Conservation (phyloP, 2,797 vertebrate species). For the Petrocephalus sullivani region DNA sequence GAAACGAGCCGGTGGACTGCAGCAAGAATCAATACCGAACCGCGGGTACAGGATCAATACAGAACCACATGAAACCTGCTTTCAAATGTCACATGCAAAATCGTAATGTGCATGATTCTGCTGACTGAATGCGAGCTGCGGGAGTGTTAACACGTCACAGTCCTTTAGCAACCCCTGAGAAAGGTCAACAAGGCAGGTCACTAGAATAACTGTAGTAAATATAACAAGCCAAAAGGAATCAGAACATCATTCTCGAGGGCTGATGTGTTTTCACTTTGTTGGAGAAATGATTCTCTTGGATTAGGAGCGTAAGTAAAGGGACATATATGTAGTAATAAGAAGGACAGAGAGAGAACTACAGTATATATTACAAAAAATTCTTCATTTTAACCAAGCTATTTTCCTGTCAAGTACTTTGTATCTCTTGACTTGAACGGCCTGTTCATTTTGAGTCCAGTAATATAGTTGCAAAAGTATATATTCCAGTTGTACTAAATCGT, state of each 20-base stretch:
- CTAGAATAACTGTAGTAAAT: background rate
- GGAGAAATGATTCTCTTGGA: background rate
- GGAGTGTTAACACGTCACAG: background rate
- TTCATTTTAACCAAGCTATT: background rate
- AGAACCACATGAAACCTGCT: background rate
- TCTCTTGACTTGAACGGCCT: background rate
- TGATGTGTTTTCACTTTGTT: background rate
- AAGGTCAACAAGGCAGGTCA: background rate
- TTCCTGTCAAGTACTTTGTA: background rate
- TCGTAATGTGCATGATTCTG: background rate
- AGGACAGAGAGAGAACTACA: background rate
- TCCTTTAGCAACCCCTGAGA: background rate
- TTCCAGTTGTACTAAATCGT: background rate
- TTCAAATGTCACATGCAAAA: slow-evolving; percentile 3
- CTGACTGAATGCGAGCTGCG: background rate
- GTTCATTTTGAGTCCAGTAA: background rate
- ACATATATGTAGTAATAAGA: background rate
- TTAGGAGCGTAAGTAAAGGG: background rate
- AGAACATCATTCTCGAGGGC: background rate
- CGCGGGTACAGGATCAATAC: slow-evolving; percentile 26
- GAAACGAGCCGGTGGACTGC: slow-evolving; percentile 10
- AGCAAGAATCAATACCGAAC: slow-evolving; percentile 26
- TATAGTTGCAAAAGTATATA: background rate
- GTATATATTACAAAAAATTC: background rate
- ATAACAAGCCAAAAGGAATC: background rate